Evolutionary conservation across 2,888 invertebrate species (phyloP).

Genomic region (Apotomis turbidana): DNA sequence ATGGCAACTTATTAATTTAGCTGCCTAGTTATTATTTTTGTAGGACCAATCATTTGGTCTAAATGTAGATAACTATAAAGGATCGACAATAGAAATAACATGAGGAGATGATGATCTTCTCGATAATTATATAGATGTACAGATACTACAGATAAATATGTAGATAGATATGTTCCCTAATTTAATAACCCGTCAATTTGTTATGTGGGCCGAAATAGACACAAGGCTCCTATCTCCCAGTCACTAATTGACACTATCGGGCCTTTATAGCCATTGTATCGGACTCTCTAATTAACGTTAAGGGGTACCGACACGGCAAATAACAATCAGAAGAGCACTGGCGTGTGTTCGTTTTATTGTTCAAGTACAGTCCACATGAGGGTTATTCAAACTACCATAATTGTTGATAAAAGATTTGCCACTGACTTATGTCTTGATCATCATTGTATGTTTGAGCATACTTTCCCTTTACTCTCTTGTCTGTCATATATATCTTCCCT

Average conservation of each 20-base stretch:
- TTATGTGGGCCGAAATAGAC: constrained; percentile 58
- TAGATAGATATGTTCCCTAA: constrained; percentile 53
- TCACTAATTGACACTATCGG: constrained; percentile 74
- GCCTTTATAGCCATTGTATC: constrained; percentile 66
- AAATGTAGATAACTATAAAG: no score
- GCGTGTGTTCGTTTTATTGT: constrained; percentile 32
- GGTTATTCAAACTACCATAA: not conserved
- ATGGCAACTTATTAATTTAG: no score
- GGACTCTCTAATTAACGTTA: constrained; percentile 71
- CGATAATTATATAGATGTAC: not conserved
- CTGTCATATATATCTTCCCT: no score
- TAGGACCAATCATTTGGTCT: no score
- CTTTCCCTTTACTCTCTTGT: no score
- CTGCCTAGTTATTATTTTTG: no score
- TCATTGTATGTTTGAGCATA: no score
- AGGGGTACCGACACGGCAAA: constrained; percentile 57
- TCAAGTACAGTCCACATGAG: not conserved
- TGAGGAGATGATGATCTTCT: no score
- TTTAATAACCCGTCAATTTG: constrained; percentile 66
- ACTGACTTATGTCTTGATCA: no score
- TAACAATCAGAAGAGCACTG: constrained; percentile 62
- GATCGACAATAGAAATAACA: no score
- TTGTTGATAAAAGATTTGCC: no score
- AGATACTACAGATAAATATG: not conserved
- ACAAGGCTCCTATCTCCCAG: constrained; percentile 54